phyloP scores from a whole-genome alignment of 2,113 vertebrate species.

The Clinocottus analis region DNA sequence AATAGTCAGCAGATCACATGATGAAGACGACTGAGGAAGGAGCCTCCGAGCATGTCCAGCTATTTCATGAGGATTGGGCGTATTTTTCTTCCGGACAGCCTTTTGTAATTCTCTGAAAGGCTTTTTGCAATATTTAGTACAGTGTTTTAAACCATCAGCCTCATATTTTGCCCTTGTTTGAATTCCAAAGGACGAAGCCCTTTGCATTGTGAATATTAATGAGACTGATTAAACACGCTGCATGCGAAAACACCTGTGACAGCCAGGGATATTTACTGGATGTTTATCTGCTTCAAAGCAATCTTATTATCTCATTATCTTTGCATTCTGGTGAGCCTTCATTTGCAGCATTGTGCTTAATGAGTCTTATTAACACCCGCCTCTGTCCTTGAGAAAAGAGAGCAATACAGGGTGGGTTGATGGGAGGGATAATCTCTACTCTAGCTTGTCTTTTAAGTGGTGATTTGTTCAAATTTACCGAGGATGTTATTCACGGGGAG shows the following conservation, averaged over 20 bases:
- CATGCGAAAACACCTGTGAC: constrained; percentile 55
- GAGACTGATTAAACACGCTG: constrained; percentile 57
- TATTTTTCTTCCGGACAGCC: constrained; percentile 1
- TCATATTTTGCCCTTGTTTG: constrained; percentile 26
- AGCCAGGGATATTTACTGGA: constrained; percentile 59
- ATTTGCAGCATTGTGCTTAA: constrained; percentile 66
- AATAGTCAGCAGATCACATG: not conserved
- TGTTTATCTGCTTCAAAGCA: constrained; percentile 69
- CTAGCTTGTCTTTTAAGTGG: constrained; percentile 45
- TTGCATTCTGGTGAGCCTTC: constrained; percentile 57
- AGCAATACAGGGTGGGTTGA: constrained; percentile 51
- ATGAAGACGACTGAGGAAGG: constrained; percentile 9
- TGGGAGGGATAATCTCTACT: constrained; percentile 49
- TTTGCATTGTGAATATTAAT: constrained; percentile 49
- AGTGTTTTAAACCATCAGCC: not conserved
- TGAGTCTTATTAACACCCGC: constrained; percentile 64
- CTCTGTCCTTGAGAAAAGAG: constrained; percentile 62
- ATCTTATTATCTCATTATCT: constrained; percentile 71
- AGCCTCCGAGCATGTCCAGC: too few relatives aligned
- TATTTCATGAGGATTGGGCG: too few relatives aligned
- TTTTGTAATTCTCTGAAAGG: not conserved
- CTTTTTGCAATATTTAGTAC: not conserved
- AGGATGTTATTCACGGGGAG: constrained; percentile 34
- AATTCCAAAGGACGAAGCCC: constrained; percentile 28
- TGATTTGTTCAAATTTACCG: constrained; percentile 55